Conservation (phyloP, 2,113 vertebrate genomes). For the Trogon surrucura region DNA sequence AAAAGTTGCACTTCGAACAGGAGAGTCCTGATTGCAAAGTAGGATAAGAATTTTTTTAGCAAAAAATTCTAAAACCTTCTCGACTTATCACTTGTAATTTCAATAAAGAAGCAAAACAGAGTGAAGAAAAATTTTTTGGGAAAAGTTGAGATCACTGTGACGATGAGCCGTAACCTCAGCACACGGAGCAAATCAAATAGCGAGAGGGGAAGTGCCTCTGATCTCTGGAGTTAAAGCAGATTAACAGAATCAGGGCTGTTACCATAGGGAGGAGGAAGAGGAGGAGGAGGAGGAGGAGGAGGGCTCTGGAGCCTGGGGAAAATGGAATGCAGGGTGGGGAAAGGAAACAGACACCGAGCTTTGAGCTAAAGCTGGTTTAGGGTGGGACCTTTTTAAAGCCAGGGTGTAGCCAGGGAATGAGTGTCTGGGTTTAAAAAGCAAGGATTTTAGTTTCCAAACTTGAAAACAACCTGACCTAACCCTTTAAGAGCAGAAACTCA, state of each 20-base stretch:
- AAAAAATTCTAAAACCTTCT: background rate
- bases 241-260: constrained; percentile 71
- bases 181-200: background rate
- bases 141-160: background rate
- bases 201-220: constrained; percentile 73
- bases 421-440: constrained; percentile 30
- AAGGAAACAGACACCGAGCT: constrained; percentile 84
- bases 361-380: constrained; percentile 85
- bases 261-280: constrained; percentile 57
- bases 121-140: background rate
- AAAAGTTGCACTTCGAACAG: background rate
- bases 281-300: constrained; percentile 70
- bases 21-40: background rate
- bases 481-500: constrained; percentile 15
- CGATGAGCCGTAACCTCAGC: background rate
- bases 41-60: background rate
- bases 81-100: background rate
- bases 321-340: constrained; percentile 89
- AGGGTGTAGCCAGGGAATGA: constrained; percentile 67
- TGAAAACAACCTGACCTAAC: constrained; percentile 61
- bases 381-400: constrained; percentile 73
- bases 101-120: background rate
- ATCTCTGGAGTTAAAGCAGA: constrained; percentile 82
- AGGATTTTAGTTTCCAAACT: constrained; percentile 34
- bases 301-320: constrained; percentile 82